Percentiles rank a stretch among this genome's conserved stretches.
Evolutionary conservation across 1,140 invertebrate genomes (phyloP).

Genomic region (Calliopsis andreniformis): DNA sequence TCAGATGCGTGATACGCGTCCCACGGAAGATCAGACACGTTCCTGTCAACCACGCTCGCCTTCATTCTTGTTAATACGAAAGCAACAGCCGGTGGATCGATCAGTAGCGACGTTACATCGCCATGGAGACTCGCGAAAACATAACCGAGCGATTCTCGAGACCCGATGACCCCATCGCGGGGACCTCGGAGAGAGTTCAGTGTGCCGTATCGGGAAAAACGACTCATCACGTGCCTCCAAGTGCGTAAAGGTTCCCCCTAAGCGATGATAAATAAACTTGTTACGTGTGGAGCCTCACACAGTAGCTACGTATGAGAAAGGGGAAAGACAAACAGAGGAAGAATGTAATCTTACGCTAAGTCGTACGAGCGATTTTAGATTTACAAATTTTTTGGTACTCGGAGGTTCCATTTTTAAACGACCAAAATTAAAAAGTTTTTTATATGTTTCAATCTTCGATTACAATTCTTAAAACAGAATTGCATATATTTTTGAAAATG

Average conservation of each 20-base stretch:
- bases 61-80: slow-evolving; percentile 29
- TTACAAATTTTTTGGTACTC: no score
- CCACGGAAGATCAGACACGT: slow-evolving; percentile 19
- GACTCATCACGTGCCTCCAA: neutral
- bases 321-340: no score
- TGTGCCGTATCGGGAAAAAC: slow-evolving; percentile 27
- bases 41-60: slow-evolving; percentile 22
- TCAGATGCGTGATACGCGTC: slow-evolving; percentile 26
- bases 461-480: no score
- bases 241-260: neutral
- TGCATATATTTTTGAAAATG: no score
- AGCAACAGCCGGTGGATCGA: slow-evolving; percentile 50
- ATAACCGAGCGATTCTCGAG: slow-evolving; percentile 42
- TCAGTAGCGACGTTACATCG: slow-evolving; percentile 45
- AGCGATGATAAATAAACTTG: neutral
- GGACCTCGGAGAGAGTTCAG: slow-evolving; percentile 31
- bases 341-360: no score
- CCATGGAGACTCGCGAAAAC: slow-evolving; percentile 62
- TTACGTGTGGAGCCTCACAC: no score
- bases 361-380: no score
- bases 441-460: no score
- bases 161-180: slow-evolving; percentile 36
- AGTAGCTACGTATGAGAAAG: no score
- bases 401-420: no score
- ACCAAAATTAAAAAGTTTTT: no score